Percentiles rank a stretch among this genome's conserved stretches.
Evolutionary conservation across 2,797 vertebrate species (phyloP).

Genomic region (Sparus aurata): DNA sequence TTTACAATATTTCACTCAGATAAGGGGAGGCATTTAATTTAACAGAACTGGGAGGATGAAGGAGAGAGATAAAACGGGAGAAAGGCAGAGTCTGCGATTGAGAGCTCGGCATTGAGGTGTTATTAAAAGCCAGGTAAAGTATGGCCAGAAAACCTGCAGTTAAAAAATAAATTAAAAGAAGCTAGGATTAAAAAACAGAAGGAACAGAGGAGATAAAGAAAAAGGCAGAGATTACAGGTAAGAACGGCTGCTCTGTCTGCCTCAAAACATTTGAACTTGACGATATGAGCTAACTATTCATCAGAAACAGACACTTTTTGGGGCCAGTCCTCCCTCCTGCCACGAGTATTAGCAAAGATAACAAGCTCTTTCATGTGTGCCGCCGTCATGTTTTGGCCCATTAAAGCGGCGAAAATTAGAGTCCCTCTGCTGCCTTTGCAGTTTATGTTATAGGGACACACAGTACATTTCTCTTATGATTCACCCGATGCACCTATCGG

Average conservation of each 20-base stretch:
- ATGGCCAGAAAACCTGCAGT: slow-evolving; percentile 38
- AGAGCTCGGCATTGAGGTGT: slow-evolving; percentile 28
- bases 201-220: slow-evolving; percentile 42
- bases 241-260: slow-evolving; percentile 26
- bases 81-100: slow-evolving; percentile 30
- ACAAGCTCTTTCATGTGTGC: slow-evolving; percentile 41
- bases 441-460: slow-evolving; percentile 25
- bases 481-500: slow-evolving; percentile 29
- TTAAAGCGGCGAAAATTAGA: slow-evolving; percentile 46
- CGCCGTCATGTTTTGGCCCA: slow-evolving; percentile 31
- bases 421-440: slow-evolving; percentile 40
- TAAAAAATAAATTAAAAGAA: slow-evolving; percentile 43
- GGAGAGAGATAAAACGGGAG: slow-evolving; percentile 46
- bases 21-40: slow-evolving; percentile 61
- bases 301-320: slow-evolving; percentile 49
- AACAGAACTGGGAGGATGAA: slow-evolving; percentile 57
- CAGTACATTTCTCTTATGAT: slow-evolving; percentile 22
- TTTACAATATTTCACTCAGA: slow-evolving; percentile 66
- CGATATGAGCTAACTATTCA: slow-evolving; percentile 46
- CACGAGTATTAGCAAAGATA: slow-evolving; percentile 55
- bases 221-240: slow-evolving; percentile 40
- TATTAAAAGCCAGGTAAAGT: slow-evolving; percentile 60
- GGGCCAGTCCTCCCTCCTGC: slow-evolving; percentile 28
- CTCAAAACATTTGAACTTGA: slow-evolving; percentile 41
- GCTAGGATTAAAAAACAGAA: slow-evolving; percentile 29